Conservation (phyloP, 53 echinoderm and acorn worm genomes). For the Echinarachnius parma region DNA sequence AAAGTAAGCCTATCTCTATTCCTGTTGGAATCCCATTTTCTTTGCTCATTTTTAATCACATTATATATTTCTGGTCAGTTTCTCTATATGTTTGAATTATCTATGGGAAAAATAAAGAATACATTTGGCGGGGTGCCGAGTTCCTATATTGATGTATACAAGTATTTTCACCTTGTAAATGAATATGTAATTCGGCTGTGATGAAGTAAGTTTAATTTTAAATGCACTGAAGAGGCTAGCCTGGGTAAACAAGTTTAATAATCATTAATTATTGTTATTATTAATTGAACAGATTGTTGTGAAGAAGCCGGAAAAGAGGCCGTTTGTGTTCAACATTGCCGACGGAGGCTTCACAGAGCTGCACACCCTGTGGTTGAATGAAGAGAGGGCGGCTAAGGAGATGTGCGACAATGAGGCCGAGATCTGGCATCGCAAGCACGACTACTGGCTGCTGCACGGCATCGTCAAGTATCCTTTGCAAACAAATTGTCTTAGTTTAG, state of each 20-base stretch:
- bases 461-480: slow-evolving; percentile 99
- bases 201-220: slow-evolving; percentile 30
- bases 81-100: no score
- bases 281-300: slow-evolving; percentile 18
- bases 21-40: no score
- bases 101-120: slow-evolving; percentile 30
- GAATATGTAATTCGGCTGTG: no score
- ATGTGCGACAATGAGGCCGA: slow-evolving; percentile 85
- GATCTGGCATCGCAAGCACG: slow-evolving; percentile 98
- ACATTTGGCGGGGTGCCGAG: no score
- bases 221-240: slow-evolving; percentile 27
- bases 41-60: no score
- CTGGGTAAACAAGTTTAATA: slow-evolving; percentile 27
- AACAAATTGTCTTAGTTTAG: neutral
- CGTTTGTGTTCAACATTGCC: slow-evolving; percentile 98
- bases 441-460: slow-evolving; percentile 95
- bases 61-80: no score
- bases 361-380: slow-evolving; percentile 97
- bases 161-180: neutral
- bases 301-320: slow-evolving; percentile 47
- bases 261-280: slow-evolving; percentile 47
- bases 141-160: neutral
- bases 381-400: slow-evolving; percentile 94
- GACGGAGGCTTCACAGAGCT: slow-evolving; percentile 99
- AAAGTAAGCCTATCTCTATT: no score